Conservation (phyloP, 2,113 vertebrate species). For the Herpailurus yagouaroundi region DNA sequence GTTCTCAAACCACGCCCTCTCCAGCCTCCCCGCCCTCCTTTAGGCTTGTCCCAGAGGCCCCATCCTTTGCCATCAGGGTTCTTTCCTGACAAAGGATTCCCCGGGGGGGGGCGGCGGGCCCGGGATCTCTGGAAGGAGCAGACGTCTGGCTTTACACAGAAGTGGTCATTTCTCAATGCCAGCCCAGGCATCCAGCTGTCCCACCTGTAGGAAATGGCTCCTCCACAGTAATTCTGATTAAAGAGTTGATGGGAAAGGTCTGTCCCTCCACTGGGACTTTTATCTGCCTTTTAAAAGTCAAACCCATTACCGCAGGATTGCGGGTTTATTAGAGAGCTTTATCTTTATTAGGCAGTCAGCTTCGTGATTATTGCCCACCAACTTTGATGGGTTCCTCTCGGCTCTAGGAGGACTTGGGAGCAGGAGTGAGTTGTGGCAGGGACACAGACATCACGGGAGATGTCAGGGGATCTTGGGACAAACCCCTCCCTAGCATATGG, state of each 20-base stretch:
- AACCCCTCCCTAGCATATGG: not conserved
- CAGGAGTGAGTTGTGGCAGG: not conserved
- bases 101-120: not conserved
- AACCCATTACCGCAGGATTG: conserved; percentile 44
- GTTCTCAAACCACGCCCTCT: not conserved
- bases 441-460: not conserved
- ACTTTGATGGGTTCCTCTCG: not conserved
- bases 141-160: not conserved
- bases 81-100: not conserved
- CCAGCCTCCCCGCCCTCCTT: not conserved
- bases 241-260: conserved; percentile 14
- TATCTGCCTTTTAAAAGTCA: conserved; percentile 69
- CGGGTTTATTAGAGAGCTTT: conserved; percentile 61
- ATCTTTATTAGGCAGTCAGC: conserved; percentile 59
- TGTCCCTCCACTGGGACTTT: conserved; percentile 20
- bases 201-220: conserved; percentile 29
- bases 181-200: not conserved
- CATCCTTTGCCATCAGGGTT: not conserved
- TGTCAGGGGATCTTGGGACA: not conserved
- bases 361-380: not conserved
- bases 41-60: not conserved
- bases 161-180: not conserved
- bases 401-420: not conserved
- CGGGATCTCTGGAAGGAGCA: not conserved
- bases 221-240: not conserved